Base-by-base conservation (phyloP, 2,797 vertebrate species). In the Meriones psammophilus region DNA sequence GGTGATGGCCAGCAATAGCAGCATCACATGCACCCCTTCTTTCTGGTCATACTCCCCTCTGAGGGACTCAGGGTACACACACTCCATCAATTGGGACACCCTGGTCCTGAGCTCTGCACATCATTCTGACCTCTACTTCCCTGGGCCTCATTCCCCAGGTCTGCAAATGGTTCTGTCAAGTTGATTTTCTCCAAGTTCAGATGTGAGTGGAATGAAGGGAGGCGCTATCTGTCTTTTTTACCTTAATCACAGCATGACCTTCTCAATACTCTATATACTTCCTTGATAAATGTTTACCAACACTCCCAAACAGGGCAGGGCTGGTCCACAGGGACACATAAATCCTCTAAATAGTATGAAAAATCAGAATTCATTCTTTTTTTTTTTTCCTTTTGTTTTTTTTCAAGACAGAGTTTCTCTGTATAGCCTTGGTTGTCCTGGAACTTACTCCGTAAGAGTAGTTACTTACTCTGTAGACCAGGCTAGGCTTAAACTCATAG, bases 21-120 rank as follows among this genome's bases (percentile, higher is more conserved):
- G 46, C 30, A 28, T 2, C 4, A 17, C 0, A 0, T 12, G 39
- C 24, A 30, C 4, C n/a, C 54, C 85, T 50, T 64, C 54, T 24
- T 6, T n/a, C 54, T 3, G 26, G 18, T 5, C 30, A 50, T 13
- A 74, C 22, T 17, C 58, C 36, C 58, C 60, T 14, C 26, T 28
- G 42, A 66, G 30, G 42, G n/a, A 50, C 69, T 15, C 28, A 73
- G 54, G n/a, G 8, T 56, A 26, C 26, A 9, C 12, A 1, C 1
- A 36, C 68, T 28, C 62, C 36, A 2, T 26, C n/a, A 26, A 64
- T 14, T 8, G 10, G 42, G 62, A 62, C 0, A 13, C 13, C 15
- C 1, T 9, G 22, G 69, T 88, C 54, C 39, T 36, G 22, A 71
- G 17, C 22, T 22, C 54, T 30, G 36, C 42, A 22, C 69, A 5